Conservation (phyloP, 2,888 invertebrate genomes). For the Drosophila rellima region DNA sequence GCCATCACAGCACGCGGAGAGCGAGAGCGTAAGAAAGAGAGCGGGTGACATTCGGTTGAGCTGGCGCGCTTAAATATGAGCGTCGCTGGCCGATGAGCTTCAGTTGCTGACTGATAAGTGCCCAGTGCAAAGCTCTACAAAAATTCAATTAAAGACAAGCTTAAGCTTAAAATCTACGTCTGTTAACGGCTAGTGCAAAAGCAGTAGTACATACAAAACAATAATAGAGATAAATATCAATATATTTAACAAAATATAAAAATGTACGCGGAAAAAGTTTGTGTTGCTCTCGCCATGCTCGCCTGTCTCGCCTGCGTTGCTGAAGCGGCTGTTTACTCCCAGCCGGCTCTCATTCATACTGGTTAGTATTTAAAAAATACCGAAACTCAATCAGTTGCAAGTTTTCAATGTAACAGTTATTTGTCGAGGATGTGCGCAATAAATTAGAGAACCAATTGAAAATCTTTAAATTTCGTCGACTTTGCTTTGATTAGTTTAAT, state of each 20-base stretch:
- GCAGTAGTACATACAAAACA: conserved; percentile 11
- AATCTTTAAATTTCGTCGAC: not conserved
- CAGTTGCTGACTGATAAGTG: conserved; percentile 74
- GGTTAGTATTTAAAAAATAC: conserved; percentile 76
- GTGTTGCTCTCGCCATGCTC: conserved; percentile 64
- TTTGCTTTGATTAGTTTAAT: conserved; percentile 5
- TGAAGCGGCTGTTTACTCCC: conserved; percentile 82
- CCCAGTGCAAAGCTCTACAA: conserved; percentile 51
- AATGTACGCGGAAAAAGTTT: conserved; percentile 80
- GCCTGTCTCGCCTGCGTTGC: conserved; percentile 65
- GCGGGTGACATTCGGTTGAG: conserved; percentile 8
- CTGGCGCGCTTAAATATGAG: conserved; percentile 77
- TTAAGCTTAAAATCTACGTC: conserved; percentile 11
- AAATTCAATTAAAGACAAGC: conserved; percentile 18
- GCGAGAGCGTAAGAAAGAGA: conserved; percentile 16
- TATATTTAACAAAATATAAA: conserved; percentile 28
- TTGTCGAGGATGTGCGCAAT: not conserved
- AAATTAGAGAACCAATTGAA: not conserved
- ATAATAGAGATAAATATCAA: conserved; percentile 9
- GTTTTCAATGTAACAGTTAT: not conserved
- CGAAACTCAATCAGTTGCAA: not conserved
- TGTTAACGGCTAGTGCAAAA: conserved; percentile 26
- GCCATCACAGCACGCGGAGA: conserved; percentile 10
- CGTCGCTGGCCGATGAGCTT: conserved; percentile 49
- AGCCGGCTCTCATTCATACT: conserved; percentile 80